These are phyloP conservation scores for Protonibea diacanthus DNA, from an alignment of 2,797 vertebrate genomes.

Conservation along the genomic window DNA sequence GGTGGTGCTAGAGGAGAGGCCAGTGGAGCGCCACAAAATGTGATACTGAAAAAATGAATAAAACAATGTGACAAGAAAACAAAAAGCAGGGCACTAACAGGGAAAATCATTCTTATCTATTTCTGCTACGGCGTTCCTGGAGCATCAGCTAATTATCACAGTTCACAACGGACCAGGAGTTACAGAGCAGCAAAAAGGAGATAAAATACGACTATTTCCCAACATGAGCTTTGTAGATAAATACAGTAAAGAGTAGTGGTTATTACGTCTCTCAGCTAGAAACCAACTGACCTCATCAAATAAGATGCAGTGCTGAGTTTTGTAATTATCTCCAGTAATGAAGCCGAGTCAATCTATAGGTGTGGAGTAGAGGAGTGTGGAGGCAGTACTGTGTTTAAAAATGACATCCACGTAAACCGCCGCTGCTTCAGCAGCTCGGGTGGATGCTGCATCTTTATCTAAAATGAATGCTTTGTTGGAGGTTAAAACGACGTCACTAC, in stretches of 20 bases:
- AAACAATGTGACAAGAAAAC: not conserved
- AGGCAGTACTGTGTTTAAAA: conserved; percentile 26
- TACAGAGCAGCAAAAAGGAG: conserved; percentile 12
- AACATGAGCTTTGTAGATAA: conserved; percentile 24
- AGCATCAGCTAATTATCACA: conserved; percentile 16
- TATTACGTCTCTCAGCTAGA: conserved; percentile 22
- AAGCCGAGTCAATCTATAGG: conserved; percentile 34
- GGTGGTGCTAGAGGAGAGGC: conserved; percentile 13
- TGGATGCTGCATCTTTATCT: not conserved
- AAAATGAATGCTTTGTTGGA: not conserved
- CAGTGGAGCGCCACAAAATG: not conserved
- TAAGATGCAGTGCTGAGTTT: conserved; percentile 43
- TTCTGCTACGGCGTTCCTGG: not conserved
- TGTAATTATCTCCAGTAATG: conserved; percentile 55
- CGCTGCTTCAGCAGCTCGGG: not conserved
- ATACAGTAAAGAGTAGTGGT: conserved; percentile 19
- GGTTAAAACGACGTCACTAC: not conserved
- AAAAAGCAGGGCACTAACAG: not conserved
- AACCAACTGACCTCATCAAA: conserved; percentile 47
- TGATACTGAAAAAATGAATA: not conserved
- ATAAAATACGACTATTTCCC: conserved; percentile 5
- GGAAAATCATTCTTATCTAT: not conserved
- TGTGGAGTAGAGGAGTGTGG: not conserved
- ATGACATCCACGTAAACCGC: conserved; percentile 24
- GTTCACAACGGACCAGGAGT: not conserved